Percentiles rank a stretch among this genome's conserved stretches.
phyloP scores from a whole-genome alignment of 1,140 invertebrate genomes.

The Scaptomyza hsui region DNA sequence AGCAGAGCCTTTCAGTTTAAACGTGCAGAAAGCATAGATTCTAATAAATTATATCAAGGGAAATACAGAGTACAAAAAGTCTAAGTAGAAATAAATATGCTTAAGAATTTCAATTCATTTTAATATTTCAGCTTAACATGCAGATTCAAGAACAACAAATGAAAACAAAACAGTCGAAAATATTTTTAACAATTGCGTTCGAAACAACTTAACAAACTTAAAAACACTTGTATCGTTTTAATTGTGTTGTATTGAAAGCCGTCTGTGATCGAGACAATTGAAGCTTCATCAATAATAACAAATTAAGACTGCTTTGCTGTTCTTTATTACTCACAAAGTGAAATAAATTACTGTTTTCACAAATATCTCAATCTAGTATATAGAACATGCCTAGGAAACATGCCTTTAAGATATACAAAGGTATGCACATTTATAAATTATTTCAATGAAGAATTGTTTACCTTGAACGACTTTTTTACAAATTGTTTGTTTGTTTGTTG shows the following conservation, averaged over 20 bases:
- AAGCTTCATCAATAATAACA: slow-evolving; percentile 1
- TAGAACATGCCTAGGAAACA: not conserved
- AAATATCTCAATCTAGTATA: not conserved
- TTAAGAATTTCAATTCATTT: not conserved
- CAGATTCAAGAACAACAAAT: not conserved
- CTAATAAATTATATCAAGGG: not conserved
- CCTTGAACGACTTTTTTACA: slow-evolving; percentile 70
- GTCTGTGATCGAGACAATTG: slow-evolving; percentile 11
- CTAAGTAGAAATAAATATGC: not conserved
- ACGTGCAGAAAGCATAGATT: slow-evolving; percentile 11
- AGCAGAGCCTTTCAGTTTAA: slow-evolving; percentile 7
- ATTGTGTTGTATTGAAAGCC: slow-evolving; percentile 3
- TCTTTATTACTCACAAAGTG: not conserved
- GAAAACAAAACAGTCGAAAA: not conserved
- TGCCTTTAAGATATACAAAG: not conserved
- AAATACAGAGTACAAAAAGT: not conserved
- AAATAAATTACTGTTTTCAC: not conserved
- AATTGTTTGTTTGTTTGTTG: slow-evolving; percentile 25
- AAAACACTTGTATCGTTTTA: not conserved
- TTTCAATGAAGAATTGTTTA: slow-evolving; percentile 47
- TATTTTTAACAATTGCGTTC: not conserved
- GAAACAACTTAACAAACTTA: not conserved
- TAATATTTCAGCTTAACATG: not conserved
- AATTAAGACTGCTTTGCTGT: not conserved
- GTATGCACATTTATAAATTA: slow-evolving; percentile 1